A percentile compares a stretch with the other conserved stretches of the same genome.
Evolutionary conservation across 2,113 vertebrate genomes (phyloP).

Genomic region (Cyrtonyx montezumae): DNA sequence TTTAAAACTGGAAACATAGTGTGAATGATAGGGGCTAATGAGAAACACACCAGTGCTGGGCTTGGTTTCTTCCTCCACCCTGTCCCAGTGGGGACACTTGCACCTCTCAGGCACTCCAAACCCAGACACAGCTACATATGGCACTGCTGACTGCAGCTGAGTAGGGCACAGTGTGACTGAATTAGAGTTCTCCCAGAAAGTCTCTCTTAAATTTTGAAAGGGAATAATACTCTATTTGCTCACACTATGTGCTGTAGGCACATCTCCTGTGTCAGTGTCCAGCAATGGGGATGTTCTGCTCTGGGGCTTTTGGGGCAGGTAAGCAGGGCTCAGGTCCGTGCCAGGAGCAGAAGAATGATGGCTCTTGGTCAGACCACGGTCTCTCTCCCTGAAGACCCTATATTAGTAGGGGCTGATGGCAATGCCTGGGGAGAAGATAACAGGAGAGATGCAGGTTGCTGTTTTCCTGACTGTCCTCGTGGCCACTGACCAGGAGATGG

Average conservation of each 20-base stretch:
- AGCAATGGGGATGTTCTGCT: neutral
- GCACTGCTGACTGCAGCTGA: neutral
- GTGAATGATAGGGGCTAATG: neutral
- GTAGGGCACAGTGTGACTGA: neutral
- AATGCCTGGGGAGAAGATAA: neutral
- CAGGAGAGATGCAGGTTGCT: neutral
- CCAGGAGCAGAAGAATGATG: neutral
- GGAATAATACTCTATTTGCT: rapidly evolving
- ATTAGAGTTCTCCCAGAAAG: neutral
- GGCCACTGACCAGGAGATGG: no score
- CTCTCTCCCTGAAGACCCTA: neutral
- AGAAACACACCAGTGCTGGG: neutral
- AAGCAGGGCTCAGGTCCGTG: neutral
- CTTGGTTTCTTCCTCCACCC: neutral
- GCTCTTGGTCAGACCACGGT: neutral
- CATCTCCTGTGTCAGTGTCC: neutral
- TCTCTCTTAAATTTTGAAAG: neutral
- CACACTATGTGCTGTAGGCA: neutral
- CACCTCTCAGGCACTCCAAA: neutral
- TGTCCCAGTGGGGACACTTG: neutral
- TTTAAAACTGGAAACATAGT: neutral
- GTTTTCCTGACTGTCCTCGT: neutral
- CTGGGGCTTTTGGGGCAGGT: neutral
- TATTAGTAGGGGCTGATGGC: neutral
- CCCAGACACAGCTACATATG: neutral